These are phyloP conservation scores for Minunthozetes semirufus DNA, from an alignment of 2,888 invertebrate genomes.

Conservation along the genomic window DNA sequence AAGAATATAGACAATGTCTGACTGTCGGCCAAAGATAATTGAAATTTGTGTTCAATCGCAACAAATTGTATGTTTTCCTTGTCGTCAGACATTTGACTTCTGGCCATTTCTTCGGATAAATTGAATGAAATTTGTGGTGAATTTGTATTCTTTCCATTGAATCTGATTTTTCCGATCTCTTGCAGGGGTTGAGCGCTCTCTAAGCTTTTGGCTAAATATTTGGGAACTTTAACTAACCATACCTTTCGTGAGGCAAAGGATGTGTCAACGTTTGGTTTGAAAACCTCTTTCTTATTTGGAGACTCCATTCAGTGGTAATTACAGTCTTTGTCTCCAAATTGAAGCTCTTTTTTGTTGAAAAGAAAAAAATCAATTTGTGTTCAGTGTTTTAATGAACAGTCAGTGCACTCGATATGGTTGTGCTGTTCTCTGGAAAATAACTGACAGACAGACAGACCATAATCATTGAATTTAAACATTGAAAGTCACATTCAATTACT, in stretches of 20 bases:
- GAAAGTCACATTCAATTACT: too few species aligned
- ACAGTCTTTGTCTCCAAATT: not conserved
- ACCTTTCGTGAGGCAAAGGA: not conserved
- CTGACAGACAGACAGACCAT: not conserved
- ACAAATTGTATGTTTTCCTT: not conserved
- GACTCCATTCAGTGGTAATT: not conserved
- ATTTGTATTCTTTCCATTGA: not conserved
- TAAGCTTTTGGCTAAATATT: not conserved
- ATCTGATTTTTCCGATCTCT: not conserved
- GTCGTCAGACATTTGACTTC: not conserved
- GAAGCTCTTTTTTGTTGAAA: too few species aligned
- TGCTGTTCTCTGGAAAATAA: not conserved
- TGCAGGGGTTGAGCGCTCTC: not conserved
- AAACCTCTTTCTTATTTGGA: not conserved
- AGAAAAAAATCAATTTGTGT: not conserved
- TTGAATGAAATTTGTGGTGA: not conserved
- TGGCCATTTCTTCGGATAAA: not conserved
- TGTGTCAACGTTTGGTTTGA: not conserved
- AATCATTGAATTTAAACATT: slow-evolving; percentile 3
- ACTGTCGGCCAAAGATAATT: not conserved
- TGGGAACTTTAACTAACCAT: not conserved
- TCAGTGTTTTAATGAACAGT: not conserved
- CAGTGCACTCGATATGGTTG: not conserved
- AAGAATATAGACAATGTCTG: not conserved
- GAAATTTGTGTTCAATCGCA: not conserved